A percentile compares a stretch with the other conserved stretches of the same genome.
phyloP scores from a whole-genome alignment of 2,797 vertebrate genomes.

The Galaxias olidus region DNA sequence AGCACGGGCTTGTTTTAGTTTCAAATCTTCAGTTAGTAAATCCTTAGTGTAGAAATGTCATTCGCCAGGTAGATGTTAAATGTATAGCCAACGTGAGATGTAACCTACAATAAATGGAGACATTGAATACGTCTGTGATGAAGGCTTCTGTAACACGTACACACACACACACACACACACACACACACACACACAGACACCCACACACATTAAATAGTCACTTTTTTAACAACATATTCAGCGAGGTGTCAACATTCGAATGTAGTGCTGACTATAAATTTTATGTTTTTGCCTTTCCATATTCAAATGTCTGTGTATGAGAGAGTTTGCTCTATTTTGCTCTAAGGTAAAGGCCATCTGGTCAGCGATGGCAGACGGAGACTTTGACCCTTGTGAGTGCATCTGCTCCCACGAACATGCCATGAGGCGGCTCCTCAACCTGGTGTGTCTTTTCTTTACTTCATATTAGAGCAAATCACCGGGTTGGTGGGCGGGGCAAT shows the following conservation, averaged over 20 bases:
- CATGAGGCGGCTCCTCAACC: conserved; percentile 94
- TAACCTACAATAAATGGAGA: background rate
- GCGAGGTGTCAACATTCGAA: too few species aligned
- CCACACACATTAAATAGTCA: too few species aligned
- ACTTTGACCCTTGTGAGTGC: conserved; percentile 97
- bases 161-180: too few species aligned
- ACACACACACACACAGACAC: too few species aligned
- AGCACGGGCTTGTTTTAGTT: too few species aligned
- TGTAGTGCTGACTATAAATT: too few species aligned
- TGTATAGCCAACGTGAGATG: background rate
- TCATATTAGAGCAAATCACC: too few species aligned
- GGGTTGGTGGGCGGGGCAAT: too few species aligned
- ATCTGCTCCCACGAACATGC: conserved; percentile 94
- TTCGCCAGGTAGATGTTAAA: conserved; percentile 7
- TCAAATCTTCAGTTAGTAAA: background rate
- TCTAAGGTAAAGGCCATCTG: conserved; percentile 40
- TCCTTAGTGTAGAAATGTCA: background rate
- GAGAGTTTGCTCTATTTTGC: conserved; percentile 26
- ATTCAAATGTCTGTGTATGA: too few species aligned
- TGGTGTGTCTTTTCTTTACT: conserved; percentile 70
- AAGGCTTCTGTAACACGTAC: background rate
- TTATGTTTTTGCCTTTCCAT: too few species aligned
- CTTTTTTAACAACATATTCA: too few species aligned
- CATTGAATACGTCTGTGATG: background rate
- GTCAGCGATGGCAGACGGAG: conserved; percentile 91